These are phyloP conservation scores for Perizoma affinitatum DNA, from an alignment of 2,888 invertebrate genomes.

Conservation along the genomic window DNA sequence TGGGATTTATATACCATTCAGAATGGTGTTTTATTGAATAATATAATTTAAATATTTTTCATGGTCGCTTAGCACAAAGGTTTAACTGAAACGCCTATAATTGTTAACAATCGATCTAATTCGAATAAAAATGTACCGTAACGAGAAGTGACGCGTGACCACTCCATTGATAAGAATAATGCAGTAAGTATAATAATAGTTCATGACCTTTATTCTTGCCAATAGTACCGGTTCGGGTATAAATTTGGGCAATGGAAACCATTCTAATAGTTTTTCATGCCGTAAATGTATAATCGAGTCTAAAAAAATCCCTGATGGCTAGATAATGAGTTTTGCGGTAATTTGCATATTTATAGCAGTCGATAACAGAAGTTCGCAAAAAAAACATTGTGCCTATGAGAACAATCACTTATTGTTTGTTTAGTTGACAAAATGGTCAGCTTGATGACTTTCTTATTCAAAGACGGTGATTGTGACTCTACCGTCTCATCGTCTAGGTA, in stretches of 20 bases:
- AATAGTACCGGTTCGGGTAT: slow-evolving; percentile 41
- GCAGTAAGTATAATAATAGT: slow-evolving; percentile 52
- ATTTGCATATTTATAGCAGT: background rate
- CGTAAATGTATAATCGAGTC: background rate
- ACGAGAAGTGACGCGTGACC: slow-evolving; percentile 66
- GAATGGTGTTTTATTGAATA: background rate
- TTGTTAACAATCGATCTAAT: slow-evolving; percentile 31
- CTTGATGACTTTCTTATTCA: background rate
- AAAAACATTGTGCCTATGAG: background rate
- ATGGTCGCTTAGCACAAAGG: slow-evolving; percentile 46
- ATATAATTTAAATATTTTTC: slow-evolving; percentile 36
- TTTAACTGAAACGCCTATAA: slow-evolving; percentile 34
- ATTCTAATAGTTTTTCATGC: background rate
- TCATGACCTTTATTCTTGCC: slow-evolving; percentile 63
- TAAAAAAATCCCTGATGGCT: slow-evolving; percentile 5
- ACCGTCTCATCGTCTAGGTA: background rate
- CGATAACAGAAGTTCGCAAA: slow-evolving; percentile 4
- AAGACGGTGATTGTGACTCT: background rate
- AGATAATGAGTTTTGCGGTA: slow-evolving; percentile 7
- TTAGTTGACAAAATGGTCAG: background rate
- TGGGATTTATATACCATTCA: no score
- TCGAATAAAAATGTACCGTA: slow-evolving; percentile 57
- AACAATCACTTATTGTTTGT: slow-evolving; percentile 3
- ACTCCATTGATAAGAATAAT: slow-evolving; percentile 76
- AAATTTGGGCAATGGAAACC: slow-evolving; percentile 38